Conservation (phyloP, 1,140 invertebrate genomes). For the Bombus breviceps region DNA sequence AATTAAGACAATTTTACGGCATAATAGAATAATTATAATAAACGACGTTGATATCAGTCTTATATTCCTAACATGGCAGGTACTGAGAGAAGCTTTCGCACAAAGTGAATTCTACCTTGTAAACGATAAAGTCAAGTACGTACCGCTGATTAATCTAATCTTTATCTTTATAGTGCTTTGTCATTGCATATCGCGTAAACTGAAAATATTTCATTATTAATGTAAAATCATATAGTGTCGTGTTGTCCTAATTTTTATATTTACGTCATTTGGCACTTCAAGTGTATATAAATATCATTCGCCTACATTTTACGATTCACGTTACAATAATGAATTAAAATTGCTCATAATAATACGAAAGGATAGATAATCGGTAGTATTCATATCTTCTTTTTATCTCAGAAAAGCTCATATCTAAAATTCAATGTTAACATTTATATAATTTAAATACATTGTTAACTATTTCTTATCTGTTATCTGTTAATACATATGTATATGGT, state of each 20-base stretch:
- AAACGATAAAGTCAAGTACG: not conserved
- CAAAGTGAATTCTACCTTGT: not conserved
- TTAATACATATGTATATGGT: not conserved
- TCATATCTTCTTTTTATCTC: not conserved
- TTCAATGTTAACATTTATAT: not conserved
- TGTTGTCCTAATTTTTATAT: too few relatives aligned
- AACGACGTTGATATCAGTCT: not conserved
- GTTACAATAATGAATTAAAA: not conserved
- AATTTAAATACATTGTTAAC: not conserved
- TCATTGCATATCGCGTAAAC: not conserved
- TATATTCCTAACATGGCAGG: not conserved
- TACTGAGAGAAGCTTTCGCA: not conserved
- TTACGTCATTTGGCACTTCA: not conserved
- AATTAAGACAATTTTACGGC: not conserved
- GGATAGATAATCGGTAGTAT: not conserved
- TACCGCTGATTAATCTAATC: constrained; percentile 31
- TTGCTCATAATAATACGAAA: not conserved
- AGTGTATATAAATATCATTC: not conserved
- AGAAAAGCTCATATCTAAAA: not conserved
- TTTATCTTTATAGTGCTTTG: not conserved
- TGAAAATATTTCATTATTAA: not conserved
- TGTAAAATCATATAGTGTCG: not conserved
- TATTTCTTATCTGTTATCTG: too few relatives aligned
- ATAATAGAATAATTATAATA: not conserved
- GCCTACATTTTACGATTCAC: not conserved